phyloP scores from a whole-genome alignment of 1,140 invertebrate genomes.

The Theocolax elegans region DNA sequence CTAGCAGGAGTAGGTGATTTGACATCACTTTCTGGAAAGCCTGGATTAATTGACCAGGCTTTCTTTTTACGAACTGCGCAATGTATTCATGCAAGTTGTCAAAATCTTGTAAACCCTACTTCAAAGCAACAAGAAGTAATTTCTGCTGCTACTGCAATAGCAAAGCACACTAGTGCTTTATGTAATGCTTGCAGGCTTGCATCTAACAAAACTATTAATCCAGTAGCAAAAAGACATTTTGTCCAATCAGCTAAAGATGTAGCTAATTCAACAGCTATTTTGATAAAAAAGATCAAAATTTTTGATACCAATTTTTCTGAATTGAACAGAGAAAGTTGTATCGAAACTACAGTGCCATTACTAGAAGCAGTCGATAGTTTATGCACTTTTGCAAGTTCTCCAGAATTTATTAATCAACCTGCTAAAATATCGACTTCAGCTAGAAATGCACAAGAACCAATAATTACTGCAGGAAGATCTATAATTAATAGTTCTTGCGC shows the following conservation, averaged over 20 bases:
- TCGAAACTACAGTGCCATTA: slow-evolving; percentile 85
- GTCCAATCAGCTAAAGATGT: slow-evolving; percentile 98
- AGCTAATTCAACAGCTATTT: slow-evolving; percentile 92
- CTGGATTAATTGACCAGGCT: slow-evolving; percentile 92
- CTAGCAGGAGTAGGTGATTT: slow-evolving; percentile 93
- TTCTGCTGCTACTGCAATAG: slow-evolving; percentile 91
- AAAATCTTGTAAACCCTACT: slow-evolving; percentile 79
- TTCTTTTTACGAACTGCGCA: slow-evolving; percentile 89
- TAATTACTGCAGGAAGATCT: slow-evolving; percentile 83
- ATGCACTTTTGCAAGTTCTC: slow-evolving; percentile 90
- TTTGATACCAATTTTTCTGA: slow-evolving; percentile 87
- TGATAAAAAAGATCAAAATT: slow-evolving; percentile 96
- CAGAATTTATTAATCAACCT: slow-evolving; percentile 92
- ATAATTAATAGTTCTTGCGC: slow-evolving; percentile 87
- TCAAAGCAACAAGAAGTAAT: slow-evolving; percentile 87
- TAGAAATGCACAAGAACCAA: slow-evolving; percentile 84
- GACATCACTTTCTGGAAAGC: slow-evolving; percentile 87
- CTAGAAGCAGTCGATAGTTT: slow-evolving; percentile 92
- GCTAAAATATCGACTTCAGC: slow-evolving; percentile 89
- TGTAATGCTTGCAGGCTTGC: slow-evolving; percentile 95
- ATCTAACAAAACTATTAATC: slow-evolving; percentile 91
- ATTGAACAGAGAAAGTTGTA: slow-evolving; percentile 80
- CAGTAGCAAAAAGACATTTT: slow-evolving; percentile 95
- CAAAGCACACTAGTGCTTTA: slow-evolving; percentile 94
- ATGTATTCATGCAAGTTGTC: slow-evolving; percentile 90